A percentile compares a stretch with the other conserved stretches of the same genome.
These are phyloP conservation scores for Clarias pachynema DNA, from an alignment of 2,797 vertebrate genomes.

Conservation along the genomic window DNA sequence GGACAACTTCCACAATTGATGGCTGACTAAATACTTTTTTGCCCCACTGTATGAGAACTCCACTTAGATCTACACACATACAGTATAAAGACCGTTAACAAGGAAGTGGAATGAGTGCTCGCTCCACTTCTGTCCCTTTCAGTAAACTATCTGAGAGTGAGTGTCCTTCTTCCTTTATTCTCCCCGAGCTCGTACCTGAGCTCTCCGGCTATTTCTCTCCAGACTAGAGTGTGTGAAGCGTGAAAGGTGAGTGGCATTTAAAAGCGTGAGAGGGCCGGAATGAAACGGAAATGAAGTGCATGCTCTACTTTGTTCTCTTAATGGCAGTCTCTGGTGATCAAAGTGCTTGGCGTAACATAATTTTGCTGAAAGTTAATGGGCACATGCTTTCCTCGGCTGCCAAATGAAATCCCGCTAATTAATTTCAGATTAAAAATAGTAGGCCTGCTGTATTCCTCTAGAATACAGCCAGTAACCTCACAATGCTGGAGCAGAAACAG, in stretches of 20 bases:
- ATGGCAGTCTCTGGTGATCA: conserved; percentile 53
- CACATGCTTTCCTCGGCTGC: conserved; percentile 47
- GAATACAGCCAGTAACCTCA: conserved; percentile 29
- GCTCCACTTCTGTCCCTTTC: background rate
- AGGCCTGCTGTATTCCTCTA: conserved; percentile 24
- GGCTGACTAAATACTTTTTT: no score
- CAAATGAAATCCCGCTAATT: conserved; percentile 53
- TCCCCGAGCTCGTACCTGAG: background rate
- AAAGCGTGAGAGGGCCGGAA: conserved; percentile 33
- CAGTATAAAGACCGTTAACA: background rate
- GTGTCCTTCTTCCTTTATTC: conserved; percentile 8
- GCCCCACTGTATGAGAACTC: background rate
- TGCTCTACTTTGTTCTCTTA: conserved; percentile 50
- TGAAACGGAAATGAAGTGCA: conserved; percentile 45
- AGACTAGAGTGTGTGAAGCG: conserved; percentile 8
- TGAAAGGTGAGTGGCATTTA: conserved; percentile 46
- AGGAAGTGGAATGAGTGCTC: background rate
- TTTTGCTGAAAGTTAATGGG: conserved; percentile 51
- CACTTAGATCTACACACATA: background rate
- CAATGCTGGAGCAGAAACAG: conserved; percentile 21
- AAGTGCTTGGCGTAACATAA: conserved; percentile 41
- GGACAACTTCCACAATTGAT: no score
- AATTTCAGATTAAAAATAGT: conserved; percentile 57
- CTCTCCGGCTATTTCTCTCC: conserved; percentile 11
- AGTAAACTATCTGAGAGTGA: background rate